Evolutionary conservation across 2,797 vertebrate species (phyloP), one percentile per base, ranked within the genome.

Genomic region (Rhadinocentrus ornatus): DNA sequence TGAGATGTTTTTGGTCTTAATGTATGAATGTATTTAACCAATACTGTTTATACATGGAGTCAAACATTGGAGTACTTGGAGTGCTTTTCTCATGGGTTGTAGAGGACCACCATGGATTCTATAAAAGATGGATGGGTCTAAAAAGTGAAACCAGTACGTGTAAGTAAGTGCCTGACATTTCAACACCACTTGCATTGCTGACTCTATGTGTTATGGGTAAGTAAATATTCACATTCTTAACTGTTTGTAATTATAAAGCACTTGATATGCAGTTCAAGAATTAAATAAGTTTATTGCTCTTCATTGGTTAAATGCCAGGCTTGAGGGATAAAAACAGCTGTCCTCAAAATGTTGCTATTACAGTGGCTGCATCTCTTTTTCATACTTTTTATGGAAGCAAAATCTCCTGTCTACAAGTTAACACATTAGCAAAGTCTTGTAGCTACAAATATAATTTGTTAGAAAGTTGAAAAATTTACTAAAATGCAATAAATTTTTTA

Each of bases 1-100:
- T 78, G 48, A 87, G 78, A 80, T 27, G 6, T 50, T 18, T 70
- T 84, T 75, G 48, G 66, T 71, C 37, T n/a, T 26, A 35, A 62
- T 77, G 52, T 53, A 15, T 16, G 66, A 69, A 0, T 81, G 69
- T 50, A 46, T 82, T 62, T 44, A 39, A 55, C 10, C 16, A 44
- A 29, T 22, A 41, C 22, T 29, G 50, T 62, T 55, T 71, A 35
- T 57, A 32, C 69, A 18, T 44, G 24, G 29, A 70, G 56, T 70
- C 34, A 54, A 34, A 60, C 29, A 50, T 16, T 27, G 22, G 12
- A 68, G 6, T 13, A 41, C 18, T n/a, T 53, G 8, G 50, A 39
- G 6, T 9, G 3, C 16, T 4, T 63, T 53, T 56, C 27, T 66
- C 27, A 4, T 26, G 29, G 62, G 37, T 73, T 64, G 34, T 39